Evolutionary conservation across 2,888 invertebrate genomes (phyloP).

Genomic region (Heliconius erato): DNA sequence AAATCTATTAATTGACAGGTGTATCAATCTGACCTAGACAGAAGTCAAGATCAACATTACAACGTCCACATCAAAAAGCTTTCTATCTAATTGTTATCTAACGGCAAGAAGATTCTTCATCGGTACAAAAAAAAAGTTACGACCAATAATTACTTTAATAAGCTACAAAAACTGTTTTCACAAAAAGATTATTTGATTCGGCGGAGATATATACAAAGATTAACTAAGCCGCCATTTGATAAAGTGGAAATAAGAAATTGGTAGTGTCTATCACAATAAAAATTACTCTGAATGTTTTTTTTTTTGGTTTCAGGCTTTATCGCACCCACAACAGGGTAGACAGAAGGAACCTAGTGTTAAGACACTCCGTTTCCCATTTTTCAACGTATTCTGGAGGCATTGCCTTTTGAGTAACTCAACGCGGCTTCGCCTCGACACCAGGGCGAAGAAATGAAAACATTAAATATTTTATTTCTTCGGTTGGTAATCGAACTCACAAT

Average conservation of each 20-base stretch:
- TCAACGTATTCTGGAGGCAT: too few relatives aligned
- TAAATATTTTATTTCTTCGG: neutral
- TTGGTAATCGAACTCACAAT: neutral
- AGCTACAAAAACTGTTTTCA: neutral
- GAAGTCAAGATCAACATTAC: slow-evolving; percentile 18
- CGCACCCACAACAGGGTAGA: too few relatives aligned
- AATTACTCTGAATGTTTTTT: neutral
- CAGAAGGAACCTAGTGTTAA: too few relatives aligned
- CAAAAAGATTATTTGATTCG: slow-evolving; percentile 2
- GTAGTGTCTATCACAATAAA: neutral
- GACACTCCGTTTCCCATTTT: too few relatives aligned
- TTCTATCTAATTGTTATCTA: slow-evolving; percentile 36
- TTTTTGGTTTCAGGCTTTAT: neutral
- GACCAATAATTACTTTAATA: slow-evolving; percentile 1
- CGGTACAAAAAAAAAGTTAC: neutral
- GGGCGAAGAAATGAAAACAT: neutral
- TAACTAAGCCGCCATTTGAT: neutral
- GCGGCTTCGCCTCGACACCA: neutral
- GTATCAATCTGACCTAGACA: slow-evolving; percentile 26
- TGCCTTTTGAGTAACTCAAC: neutral
- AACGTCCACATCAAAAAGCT: slow-evolving; percentile 22
- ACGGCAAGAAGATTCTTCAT: slow-evolving; percentile 7
- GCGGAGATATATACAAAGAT: neutral
- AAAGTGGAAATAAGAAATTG: neutral
- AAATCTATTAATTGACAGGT: neutral